A percentile compares a stretch with the other conserved stretches of the same genome.
Evolutionary conservation across 2,888 invertebrate genomes (phyloP).

Genomic region (Empis stercorea): DNA sequence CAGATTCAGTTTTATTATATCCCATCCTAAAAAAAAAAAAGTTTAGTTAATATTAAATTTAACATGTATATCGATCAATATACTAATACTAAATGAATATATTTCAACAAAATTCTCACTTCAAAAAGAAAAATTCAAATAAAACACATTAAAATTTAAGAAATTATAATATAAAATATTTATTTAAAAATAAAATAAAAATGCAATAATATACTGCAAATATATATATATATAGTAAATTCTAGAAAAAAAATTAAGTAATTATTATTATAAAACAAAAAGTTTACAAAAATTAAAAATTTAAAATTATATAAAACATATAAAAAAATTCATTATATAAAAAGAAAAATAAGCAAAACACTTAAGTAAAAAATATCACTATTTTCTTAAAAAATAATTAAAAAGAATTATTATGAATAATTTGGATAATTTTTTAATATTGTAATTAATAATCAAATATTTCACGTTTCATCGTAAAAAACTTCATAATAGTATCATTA

Average conservation of each 20-base stretch:
- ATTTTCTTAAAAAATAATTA: too few relatives aligned
- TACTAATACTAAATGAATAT: background rate
- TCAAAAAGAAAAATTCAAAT: background rate
- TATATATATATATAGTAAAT: background rate
- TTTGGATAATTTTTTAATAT: background rate
- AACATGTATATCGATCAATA: background rate
- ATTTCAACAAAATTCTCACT: too few relatives aligned
- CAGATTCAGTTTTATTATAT: constrained; percentile 43
- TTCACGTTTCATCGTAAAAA: constrained; percentile 8
- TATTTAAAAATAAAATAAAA: background rate
- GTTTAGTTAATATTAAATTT: background rate
- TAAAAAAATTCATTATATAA: too few relatives aligned
- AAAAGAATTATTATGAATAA: too few relatives aligned
- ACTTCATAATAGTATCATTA: constrained; percentile 20
- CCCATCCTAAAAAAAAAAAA: constrained; percentile 39
- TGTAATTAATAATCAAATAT: too few relatives aligned
- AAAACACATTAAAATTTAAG: constrained; percentile 1
- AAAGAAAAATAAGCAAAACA: background rate
- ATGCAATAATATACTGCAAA: constrained; percentile 12
- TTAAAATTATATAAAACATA: too few relatives aligned
- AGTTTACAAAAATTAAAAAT: too few relatives aligned
- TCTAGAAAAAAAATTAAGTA: background rate
- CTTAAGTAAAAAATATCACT: too few relatives aligned
- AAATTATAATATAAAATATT: background rate
- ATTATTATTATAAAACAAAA: background rate